phyloP scores from a whole-genome alignment of 2,113 vertebrate species.

The Paratilapia polleni region DNA sequence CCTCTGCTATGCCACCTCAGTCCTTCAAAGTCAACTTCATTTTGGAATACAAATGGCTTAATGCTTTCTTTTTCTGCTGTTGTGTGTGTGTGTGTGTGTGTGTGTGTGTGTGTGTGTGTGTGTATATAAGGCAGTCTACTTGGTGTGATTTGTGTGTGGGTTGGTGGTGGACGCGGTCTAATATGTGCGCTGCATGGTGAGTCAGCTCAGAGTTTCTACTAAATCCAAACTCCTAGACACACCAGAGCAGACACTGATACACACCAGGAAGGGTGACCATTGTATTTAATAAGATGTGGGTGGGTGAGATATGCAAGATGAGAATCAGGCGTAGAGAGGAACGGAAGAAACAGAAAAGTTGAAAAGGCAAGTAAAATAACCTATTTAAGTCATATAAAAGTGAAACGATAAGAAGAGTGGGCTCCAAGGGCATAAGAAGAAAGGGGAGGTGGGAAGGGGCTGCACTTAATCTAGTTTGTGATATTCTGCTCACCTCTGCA shows the following conservation, averaged over 20 bases:
- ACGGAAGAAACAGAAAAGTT: constrained; percentile 1
- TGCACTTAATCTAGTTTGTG: constrained; percentile 43
- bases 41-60: constrained; percentile 65
- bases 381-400: constrained; percentile 56
- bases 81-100: constrained; percentile 13
- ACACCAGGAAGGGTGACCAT: constrained; percentile 9
- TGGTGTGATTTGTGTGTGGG: constrained; percentile 46
- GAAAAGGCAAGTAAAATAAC: constrained; percentile 12
- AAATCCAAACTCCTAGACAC: constrained; percentile 49
- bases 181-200: constrained; percentile 55
- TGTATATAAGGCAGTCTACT: not conserved
- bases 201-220: constrained; percentile 61
- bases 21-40: constrained; percentile 71
- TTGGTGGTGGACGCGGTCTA: constrained; percentile 36
- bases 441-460: not conserved
- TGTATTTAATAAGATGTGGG: constrained; percentile 45
- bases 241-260: constrained; percentile 16
- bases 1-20: constrained; percentile 31
- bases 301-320: constrained; percentile 38
- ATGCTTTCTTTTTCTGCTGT: constrained; percentile 39
- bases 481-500: constrained; percentile 36
- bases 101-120: not conserved
- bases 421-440: constrained; percentile 37
- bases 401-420: constrained; percentile 46
- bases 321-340: constrained; percentile 28